Evolutionary conservation across 2,888 invertebrate species (phyloP).

Genomic region (Frankliniella intonsa): DNA sequence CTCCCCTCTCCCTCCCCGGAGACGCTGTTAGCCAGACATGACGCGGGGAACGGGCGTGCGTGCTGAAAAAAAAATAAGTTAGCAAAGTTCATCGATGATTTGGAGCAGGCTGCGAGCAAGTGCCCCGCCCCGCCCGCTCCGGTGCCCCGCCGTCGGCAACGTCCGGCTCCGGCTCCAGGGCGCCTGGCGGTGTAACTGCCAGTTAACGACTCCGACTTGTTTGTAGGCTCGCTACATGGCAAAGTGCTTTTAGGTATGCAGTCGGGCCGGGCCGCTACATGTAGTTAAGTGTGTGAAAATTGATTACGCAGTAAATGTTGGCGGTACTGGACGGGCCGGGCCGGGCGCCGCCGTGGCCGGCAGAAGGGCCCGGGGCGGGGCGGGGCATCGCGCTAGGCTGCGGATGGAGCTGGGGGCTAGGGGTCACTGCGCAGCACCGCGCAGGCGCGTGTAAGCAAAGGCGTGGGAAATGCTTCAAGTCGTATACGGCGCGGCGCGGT

Average conservation of each 20-base stretch:
- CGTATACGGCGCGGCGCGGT: too few species aligned
- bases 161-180: neutral
- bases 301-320: constrained; percentile 20
- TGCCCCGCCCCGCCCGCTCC: neutral
- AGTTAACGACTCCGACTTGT: neutral
- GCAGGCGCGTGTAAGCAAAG: too few species aligned
- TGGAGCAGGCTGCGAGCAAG: neutral
- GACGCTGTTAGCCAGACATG: too few species aligned
- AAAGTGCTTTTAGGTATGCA: neutral
- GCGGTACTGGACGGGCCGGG: neutral
- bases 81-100: neutral
- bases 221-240: neutral
- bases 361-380: neutral
- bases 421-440: too few species aligned
- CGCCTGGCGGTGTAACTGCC: neutral
- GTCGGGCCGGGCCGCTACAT: neutral
- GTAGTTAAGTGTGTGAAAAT: constrained; percentile 12
- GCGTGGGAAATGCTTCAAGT: too few species aligned
- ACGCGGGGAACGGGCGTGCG: too few species aligned
- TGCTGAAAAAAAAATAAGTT: neutral
- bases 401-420: neutral
- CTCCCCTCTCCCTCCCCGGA: neutral
- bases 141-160: too few species aligned
- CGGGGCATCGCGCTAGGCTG: neutral
- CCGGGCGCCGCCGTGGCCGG: neutral